Conservation (phyloP, 2,888 invertebrate genomes). For the Holacanthella duospinosa region DNA sequence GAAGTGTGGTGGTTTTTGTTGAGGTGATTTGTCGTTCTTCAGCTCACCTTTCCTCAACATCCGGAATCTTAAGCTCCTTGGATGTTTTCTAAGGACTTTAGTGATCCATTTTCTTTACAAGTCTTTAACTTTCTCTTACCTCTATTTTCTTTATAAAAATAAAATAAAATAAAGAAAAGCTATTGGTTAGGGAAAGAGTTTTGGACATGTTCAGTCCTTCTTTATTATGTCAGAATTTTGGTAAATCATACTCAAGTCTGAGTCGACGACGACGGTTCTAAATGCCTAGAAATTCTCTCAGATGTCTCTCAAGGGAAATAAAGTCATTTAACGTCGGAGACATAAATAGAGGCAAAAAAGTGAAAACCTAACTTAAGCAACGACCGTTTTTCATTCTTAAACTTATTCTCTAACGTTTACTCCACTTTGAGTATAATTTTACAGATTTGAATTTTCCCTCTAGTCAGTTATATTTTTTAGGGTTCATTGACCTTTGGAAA, state of each 20-base stretch:
- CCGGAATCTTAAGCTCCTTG: not conserved
- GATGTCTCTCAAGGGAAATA: not conserved
- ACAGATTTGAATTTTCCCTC: no score
- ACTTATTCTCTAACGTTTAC: no score
- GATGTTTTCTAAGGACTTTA: not conserved
- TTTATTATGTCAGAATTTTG: not conserved
- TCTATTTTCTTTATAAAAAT: no score
- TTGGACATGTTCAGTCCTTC: not conserved
- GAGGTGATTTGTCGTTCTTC: constrained; percentile 5
- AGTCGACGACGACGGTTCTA: not conserved
- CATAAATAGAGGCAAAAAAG: not conserved
- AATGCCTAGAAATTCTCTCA: not conserved
- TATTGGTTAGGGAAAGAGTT: no score
- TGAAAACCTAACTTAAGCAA: no score
- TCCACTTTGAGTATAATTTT: no score
- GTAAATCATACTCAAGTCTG: not conserved
- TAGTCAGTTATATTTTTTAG: no score
- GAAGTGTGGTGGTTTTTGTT: not conserved
- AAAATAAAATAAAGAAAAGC: no score
- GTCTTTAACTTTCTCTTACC: not conserved
- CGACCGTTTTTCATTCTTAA: no score
- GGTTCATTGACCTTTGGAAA: no score
- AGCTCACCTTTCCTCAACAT: not conserved
- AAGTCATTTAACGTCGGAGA: not conserved
- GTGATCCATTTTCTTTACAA: not conserved